These are phyloP conservation scores for Heteropelma amictum DNA, from an alignment of 2,888 invertebrate genomes.

Conservation along the genomic window DNA sequence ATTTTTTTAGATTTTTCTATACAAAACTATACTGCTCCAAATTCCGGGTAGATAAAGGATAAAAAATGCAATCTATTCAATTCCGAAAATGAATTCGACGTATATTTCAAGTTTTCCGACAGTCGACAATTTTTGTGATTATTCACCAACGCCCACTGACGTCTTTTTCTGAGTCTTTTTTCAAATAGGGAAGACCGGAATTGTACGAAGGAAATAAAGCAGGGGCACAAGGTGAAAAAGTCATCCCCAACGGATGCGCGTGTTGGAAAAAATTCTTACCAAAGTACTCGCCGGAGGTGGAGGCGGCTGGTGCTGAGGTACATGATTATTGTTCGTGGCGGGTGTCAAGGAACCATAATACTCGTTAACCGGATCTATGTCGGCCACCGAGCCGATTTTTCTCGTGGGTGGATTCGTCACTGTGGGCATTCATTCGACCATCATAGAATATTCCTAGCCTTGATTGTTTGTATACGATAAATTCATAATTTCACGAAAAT, in stretches of 20 bases:
- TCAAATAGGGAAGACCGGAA: too few species aligned
- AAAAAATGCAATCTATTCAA: too few species aligned
- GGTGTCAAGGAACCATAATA: slow-evolving; percentile 86
- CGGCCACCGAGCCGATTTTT: slow-evolving; percentile 93
- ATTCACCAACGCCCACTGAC: too few species aligned
- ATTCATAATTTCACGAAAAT: background rate
- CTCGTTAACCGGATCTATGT: slow-evolving; percentile 96
- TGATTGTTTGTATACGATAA: background rate
- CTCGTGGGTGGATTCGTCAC: slow-evolving; percentile 81
- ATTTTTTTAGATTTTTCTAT: too few species aligned
- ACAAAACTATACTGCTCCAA: too few species aligned
- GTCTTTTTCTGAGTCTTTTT: too few species aligned
- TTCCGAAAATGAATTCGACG: too few species aligned
- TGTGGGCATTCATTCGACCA: slow-evolving; percentile 63
- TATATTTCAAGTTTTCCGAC: too few species aligned
- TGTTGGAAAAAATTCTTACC: slow-evolving; percentile 62
- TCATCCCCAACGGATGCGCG: too few species aligned
- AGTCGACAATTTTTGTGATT: too few species aligned
- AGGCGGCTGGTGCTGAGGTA: slow-evolving; percentile 71
- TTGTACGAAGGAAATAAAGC: background rate
- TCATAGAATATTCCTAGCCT: background rate
- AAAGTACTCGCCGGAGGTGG: slow-evolving; percentile 68
- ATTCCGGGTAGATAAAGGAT: too few species aligned
- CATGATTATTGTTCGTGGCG: slow-evolving; percentile 76
- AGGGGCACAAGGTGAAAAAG: background rate